Conservation (phyloP, 2,113 vertebrate species). For the Corythoichthys haematopterus region DNA sequence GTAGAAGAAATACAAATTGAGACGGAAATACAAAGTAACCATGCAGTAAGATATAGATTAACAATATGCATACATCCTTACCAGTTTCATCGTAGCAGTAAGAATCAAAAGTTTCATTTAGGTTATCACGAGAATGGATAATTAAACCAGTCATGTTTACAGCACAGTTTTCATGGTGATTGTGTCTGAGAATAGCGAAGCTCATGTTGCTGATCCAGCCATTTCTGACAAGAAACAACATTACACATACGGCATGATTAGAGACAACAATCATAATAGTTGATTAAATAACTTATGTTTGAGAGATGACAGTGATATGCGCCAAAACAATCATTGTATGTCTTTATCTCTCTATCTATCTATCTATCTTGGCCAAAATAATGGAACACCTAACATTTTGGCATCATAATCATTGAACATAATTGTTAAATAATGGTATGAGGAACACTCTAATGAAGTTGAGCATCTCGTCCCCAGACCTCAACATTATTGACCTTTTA, state of each 20-base stretch:
- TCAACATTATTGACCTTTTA: too few relatives aligned
- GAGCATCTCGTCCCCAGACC: too few relatives aligned
- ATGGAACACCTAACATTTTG: too few relatives aligned
- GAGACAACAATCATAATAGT: too few relatives aligned
- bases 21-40: background rate
- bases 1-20: conserved; percentile 1
- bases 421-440: too few relatives aligned
- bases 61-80: background rate
- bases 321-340: too few relatives aligned
- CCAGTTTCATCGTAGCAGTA: conserved; percentile 82
- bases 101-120: conserved; percentile 64
- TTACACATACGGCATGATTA: background rate
- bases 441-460: too few relatives aligned
- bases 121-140: rapidly evolving
- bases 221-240: conserved; percentile 65
- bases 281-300: too few relatives aligned
- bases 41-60: background rate
- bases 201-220: conserved; percentile 71
- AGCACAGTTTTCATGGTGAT: conserved; percentile 71
- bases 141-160: conserved; percentile 74
- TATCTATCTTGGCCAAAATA: too few relatives aligned
- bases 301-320: too few relatives aligned
- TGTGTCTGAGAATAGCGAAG: conserved; percentile 76
- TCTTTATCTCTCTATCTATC: too few relatives aligned
- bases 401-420: too few relatives aligned